Evolutionary conservation across 1,140 invertebrate genomes (phyloP).

Genomic region (Heliconius congener): DNA sequence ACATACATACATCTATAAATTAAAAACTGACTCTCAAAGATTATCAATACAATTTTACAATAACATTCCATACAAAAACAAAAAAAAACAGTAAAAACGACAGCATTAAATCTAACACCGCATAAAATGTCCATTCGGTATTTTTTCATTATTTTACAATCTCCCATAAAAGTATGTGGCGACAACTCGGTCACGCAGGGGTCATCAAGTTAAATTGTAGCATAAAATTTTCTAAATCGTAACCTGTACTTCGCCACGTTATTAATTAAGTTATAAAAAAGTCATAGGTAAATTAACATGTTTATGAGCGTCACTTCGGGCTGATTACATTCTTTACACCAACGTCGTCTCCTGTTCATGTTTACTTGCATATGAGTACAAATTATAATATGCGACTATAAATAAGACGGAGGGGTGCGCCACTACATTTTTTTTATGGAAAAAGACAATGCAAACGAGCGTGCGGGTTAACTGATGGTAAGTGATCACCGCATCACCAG

Average conservation of each 20-base stretch:
- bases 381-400: too few relatives aligned
- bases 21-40: not conserved
- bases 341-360: slow-evolving; percentile 41
- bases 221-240: slow-evolving; percentile 75
- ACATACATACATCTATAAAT: not conserved
- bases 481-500: too few relatives aligned
- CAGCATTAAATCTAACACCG: slow-evolving; percentile 64
- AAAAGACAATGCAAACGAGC: too few relatives aligned
- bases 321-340: slow-evolving; percentile 43
- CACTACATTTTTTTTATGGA: too few relatives aligned
- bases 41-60: slow-evolving; percentile 11
- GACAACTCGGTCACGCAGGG: slow-evolving; percentile 67
- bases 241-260: slow-evolving; percentile 53
- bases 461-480: too few relatives aligned
- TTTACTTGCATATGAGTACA: not conserved
- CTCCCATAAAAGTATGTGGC: slow-evolving; percentile 71
- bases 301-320: slow-evolving; percentile 57
- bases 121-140: slow-evolving; percentile 65
- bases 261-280: slow-evolving; percentile 81
- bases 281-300: slow-evolving; percentile 75
- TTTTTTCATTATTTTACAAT: slow-evolving; percentile 78
- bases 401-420: too few relatives aligned
- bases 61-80: slow-evolving; percentile 17
- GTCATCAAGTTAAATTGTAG: slow-evolving; percentile 74
- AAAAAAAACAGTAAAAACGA: slow-evolving; percentile 46